A percentile compares a stretch with the other conserved stretches of the same genome.
Conservation (phyloP, 1,140 invertebrate species). For the Papilio machaon region DNA sequence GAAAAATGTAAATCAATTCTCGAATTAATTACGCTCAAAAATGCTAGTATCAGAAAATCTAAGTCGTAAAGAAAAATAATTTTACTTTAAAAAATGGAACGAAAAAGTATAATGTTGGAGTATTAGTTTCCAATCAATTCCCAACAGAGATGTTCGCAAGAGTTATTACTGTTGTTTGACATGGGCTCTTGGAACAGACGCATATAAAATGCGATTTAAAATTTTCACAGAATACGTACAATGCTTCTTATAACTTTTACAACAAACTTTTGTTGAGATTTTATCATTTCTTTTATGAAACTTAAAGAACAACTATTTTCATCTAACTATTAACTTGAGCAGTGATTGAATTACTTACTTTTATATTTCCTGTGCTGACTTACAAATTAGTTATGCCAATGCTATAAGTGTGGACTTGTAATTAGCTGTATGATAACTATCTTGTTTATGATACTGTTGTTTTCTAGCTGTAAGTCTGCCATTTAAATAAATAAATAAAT, state of each 20-base stretch:
- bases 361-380: too few species aligned
- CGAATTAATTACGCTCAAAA: slow-evolving; percentile 1
- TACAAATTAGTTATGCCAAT: too few species aligned
- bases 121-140: slow-evolving; percentile 10
- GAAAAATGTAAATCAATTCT: not conserved
- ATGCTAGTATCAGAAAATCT: not conserved
- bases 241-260: not conserved
- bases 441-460: too few species aligned
- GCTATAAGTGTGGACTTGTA: too few species aligned
- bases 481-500: too few species aligned
- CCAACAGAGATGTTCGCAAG: slow-evolving; percentile 17
- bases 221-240: slow-evolving; percentile 13
- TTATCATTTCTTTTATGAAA: not conserved
- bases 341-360: too few species aligned
- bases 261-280: not conserved
- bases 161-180: slow-evolving; percentile 35
- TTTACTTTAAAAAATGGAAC: not conserved
- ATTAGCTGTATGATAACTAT: too few species aligned
- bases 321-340: too few species aligned
- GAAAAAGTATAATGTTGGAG: not conserved
- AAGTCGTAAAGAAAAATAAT: not conserved
- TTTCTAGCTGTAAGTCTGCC: too few species aligned
- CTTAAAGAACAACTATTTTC: not conserved
- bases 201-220: slow-evolving; percentile 11
- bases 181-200: slow-evolving; percentile 13